Evolutionary conservation across 2,888 invertebrate species (phyloP), one percentile per base, ranked within the genome.

Genomic region (Acanthosepion esculentum): DNA sequence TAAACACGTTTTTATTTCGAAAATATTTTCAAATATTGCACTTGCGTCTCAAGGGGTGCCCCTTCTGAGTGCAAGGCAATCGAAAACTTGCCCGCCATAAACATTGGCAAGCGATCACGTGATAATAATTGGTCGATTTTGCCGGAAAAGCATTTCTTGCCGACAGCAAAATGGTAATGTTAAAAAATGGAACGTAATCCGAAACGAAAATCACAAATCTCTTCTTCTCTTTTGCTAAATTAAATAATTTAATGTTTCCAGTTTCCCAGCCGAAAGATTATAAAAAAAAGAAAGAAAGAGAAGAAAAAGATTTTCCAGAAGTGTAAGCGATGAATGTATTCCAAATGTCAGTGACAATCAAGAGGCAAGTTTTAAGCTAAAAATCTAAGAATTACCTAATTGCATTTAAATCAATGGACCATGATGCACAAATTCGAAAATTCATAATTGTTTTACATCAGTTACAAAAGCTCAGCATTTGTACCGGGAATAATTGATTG

Each of bases 111-210:
- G 20, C 6, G 20, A n/a, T 78, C 78, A 78, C n/a, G 78, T 33
- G n/a, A n/a, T 78, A 33, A n/a, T 5, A n/a, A n/a, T 78, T 18
- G 29, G 10, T n/a, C 8, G 64, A 64, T 78, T n/a, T n/a, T 53
- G 55, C 23, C 50, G 29, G 50, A n/a, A 93, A 93, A 93, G 53
- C 33, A 55, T 33, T 93, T 93, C 33, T 78, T 78, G 78, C n/a
- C 33, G n/a, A 33, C 78, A 12, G 78, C 78, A 10, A 78, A 41
- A 20, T 78, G n/a, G 78, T 33, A 78, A 78, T 78, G 78, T 78
- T 78, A 78, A 78, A 78, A 78, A n/a, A 5, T 78, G 78, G 78
- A 78, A 78, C 78, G 78, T 15, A 78, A 78, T 18, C n/a, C 0
- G n/a, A 78, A 15, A 78, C 78, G n/a, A 18, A 15, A n/a, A 78